A percentile compares a stretch with the other conserved stretches of the same genome.
Evolutionary conservation across 2,113 vertebrate species (phyloP).

Genomic region (Pyxicephalus adspersus): DNA sequence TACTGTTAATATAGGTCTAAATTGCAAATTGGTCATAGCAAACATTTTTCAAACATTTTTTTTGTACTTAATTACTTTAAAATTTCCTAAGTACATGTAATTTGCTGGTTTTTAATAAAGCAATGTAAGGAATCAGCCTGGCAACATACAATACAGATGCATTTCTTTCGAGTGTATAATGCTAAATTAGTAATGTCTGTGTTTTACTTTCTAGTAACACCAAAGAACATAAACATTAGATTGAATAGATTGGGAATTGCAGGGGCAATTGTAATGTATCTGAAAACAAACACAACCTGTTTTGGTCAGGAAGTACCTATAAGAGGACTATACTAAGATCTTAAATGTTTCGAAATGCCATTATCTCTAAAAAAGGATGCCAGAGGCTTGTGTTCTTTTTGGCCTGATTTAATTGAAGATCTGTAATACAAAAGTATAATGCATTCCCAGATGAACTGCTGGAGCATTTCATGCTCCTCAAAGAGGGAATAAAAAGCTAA

Average conservation of each 20-base stretch:
- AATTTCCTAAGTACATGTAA: no score
- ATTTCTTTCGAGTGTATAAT: background rate
- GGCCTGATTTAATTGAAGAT: conserved; percentile 55
- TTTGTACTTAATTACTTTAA: no score
- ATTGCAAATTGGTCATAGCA: no score
- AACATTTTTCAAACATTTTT: no score
- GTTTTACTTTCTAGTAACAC: no score
- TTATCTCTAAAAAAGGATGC: conserved; percentile 60
- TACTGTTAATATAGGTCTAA: no score
- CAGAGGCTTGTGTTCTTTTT: conserved; percentile 60
- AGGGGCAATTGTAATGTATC: conserved; percentile 14
- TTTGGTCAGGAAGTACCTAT: conserved; percentile 64
- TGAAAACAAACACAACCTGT: conserved; percentile 59
- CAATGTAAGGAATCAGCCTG: no score
- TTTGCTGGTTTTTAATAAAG: no score
- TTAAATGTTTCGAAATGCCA: conserved; percentile 66
- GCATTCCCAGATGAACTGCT: conserved; percentile 67
- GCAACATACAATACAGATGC: no score
- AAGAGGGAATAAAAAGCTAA: conserved; percentile 65
- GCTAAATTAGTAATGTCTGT: background rate
- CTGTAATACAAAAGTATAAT: conserved; percentile 69
- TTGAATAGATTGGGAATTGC: background rate
- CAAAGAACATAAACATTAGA: no score
- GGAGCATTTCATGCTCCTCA: conserved; percentile 65
- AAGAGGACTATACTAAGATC: conserved; percentile 60